A percentile compares a stretch with the other conserved stretches of the same genome.
Evolutionary conservation across 2,888 invertebrate species (phyloP).

Genomic region (Pilophorus perplexus): DNA sequence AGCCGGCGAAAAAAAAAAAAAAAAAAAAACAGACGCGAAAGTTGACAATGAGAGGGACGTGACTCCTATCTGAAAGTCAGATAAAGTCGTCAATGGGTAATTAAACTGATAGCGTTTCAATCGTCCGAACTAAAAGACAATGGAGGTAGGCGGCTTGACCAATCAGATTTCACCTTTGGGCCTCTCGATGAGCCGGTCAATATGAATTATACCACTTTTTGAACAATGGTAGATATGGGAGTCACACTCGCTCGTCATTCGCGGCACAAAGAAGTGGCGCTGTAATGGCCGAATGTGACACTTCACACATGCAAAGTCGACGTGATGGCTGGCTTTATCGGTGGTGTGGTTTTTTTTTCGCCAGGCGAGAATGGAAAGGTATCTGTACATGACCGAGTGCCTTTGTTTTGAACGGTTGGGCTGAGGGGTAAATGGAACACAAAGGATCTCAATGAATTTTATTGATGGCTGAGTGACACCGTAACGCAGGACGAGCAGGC

Average conservation of each 20-base stretch:
- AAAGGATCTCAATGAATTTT: slow-evolving; percentile 34
- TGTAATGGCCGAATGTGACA: slow-evolving; percentile 34
- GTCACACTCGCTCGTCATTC: slow-evolving; percentile 24
- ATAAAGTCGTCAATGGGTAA: slow-evolving; percentile 32
- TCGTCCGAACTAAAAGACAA: slow-evolving; percentile 29
- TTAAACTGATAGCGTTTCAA: slow-evolving; percentile 28
- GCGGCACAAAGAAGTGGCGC: slow-evolving; percentile 12
- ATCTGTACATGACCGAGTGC: slow-evolving; percentile 35
- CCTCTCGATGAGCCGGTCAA: slow-evolving; percentile 34
- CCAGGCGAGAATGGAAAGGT: not conserved
- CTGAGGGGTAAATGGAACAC: slow-evolving; percentile 19
- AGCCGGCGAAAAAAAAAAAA: slow-evolving; percentile 8
- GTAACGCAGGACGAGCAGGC: not conserved
- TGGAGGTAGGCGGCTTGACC: slow-evolving; percentile 22
- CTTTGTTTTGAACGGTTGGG: slow-evolving; percentile 7
- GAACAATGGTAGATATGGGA: slow-evolving; percentile 29
- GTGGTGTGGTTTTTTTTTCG: slow-evolving; percentile 10
- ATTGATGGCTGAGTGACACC: slow-evolving; percentile 37
- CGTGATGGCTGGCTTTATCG: slow-evolving; percentile 27
- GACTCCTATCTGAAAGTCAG: slow-evolving; percentile 1
- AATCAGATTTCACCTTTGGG: slow-evolving; percentile 26
- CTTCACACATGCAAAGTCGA: slow-evolving; percentile 13
- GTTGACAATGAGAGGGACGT: slow-evolving; percentile 29
- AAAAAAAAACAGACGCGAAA: slow-evolving; percentile 17
- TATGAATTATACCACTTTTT: slow-evolving; percentile 32